Base-by-base conservation (phyloP, 64 coral and sea anemone genomes). In the Porites australiensis region DNA sequence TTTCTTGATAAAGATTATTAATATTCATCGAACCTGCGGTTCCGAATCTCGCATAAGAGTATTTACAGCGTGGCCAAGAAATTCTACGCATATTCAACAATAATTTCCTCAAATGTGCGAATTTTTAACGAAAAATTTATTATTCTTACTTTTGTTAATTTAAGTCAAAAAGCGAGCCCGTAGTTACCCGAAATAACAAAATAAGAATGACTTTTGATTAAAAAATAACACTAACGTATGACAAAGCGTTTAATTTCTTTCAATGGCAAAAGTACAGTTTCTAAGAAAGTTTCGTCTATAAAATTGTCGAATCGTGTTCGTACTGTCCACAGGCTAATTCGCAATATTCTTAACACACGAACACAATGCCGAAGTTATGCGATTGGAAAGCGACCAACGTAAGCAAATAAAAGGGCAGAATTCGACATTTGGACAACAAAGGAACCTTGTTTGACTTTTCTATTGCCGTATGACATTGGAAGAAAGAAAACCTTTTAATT, bases 1-100 rank as follows among this genome's bases (percentile, higher is more conserved):
- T 84, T 84, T 84, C 61, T 68, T 65, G 81, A 84, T 84, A 84
- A 84, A 84, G 64, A 84, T n/a, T 68, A 84, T 84, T 84, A 84
- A 84, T 84, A 84, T 84, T 84, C 81, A 84, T 84, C 81, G 63
- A 84, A 67, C 9, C 63, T 84, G 81, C 81, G 81, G 81, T 84
- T 84, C 81, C 16, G 81, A 84, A 84, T 84, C 81, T 84, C 81
- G 62, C 81, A 44, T 84, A 51, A 84, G 47, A 68, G 81, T 84
- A 84, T 84, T 84, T 84, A 67, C 81, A 84, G 81, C 81, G 81
- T 63, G 12, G 61, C 81, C 62, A 84, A 84, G 63, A 64, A 84
- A 84, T 51, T 84, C 46, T 84, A 51, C 81, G 81, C 47, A 84
- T 63, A 84, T 84, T 84, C 63, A 65, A 84, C 45, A 49, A 68